Percentiles rank a stretch among this genome's conserved stretches.
Conservation (phyloP, 2,888 invertebrate genomes). For the Unio delphinus region DNA sequence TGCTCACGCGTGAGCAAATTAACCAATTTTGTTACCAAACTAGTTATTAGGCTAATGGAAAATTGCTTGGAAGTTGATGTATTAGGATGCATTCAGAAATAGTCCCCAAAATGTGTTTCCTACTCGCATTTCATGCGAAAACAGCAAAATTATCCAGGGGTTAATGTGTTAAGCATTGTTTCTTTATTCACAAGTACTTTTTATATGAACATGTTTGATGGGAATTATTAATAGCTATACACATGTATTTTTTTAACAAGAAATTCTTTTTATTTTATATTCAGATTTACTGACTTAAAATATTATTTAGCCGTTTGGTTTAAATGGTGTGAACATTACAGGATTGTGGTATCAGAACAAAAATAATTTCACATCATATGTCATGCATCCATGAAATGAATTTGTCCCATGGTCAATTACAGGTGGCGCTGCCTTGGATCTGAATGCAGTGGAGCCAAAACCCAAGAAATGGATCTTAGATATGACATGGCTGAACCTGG, state of each 20-base stretch:
- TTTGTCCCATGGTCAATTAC: neutral
- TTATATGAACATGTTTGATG: no score
- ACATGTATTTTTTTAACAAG: no score
- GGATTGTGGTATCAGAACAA: neutral
- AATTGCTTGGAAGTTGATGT: no score
- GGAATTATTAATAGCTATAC: no score
- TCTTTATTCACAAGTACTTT: neutral
- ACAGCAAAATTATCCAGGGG: no score
- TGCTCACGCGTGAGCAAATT: no score
- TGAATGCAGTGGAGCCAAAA: slow-evolving; percentile 72
- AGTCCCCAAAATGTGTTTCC: no score
- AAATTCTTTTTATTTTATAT: no score
- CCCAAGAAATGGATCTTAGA: slow-evolving; percentile 72
- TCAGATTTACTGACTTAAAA: neutral
- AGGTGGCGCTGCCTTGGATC: slow-evolving; percentile 72
- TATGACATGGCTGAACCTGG: slow-evolving; percentile 72
- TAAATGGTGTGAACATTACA: neutral
- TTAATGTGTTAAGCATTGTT: neutral
- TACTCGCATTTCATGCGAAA: no score
- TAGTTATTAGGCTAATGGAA: no score
- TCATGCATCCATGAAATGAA: neutral
- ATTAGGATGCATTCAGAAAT: no score
- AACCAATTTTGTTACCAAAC: no score
- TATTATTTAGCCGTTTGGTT: neutral
- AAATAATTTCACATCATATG: neutral